phyloP scores from a whole-genome alignment of 2,797 vertebrate genomes.

The Manis crassicaudata region DNA sequence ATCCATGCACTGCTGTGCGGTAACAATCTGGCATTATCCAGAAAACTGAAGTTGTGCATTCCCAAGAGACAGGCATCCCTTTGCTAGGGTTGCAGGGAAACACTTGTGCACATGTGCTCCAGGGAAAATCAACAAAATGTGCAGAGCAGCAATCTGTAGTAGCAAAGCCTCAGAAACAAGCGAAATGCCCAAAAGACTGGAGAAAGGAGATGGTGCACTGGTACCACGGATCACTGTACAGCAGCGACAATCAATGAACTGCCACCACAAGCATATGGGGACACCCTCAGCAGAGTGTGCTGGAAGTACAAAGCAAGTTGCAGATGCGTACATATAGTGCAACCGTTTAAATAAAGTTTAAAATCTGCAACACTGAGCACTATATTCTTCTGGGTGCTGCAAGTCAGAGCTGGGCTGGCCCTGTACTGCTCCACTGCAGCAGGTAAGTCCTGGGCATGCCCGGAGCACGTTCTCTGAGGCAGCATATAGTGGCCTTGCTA shows the following conservation, averaged over 20 bases:
- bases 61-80: not conserved
- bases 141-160: not conserved
- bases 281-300: not conserved
- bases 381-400: not conserved
- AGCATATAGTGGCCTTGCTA: not conserved
- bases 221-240: not conserved
- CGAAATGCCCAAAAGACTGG: not conserved
- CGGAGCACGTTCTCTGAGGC: not conserved
- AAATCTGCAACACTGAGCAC: not conserved
- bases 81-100: not conserved
- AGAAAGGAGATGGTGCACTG: not conserved
- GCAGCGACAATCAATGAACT: slow-evolving; percentile 30
- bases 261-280: not conserved
- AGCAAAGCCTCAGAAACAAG: slow-evolving; percentile 22
- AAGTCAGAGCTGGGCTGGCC: not conserved
- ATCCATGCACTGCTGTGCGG: not conserved
- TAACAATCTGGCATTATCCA: not conserved
- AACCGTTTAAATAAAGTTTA: slow-evolving; percentile 35
- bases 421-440: not conserved
- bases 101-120: not conserved
- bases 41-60: not conserved
- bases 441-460: not conserved
- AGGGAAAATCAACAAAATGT: not conserved
- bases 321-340: not conserved
- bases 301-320: not conserved